A percentile compares a stretch with the other conserved stretches of the same genome.
Conservation (phyloP, 2,797 vertebrate genomes). For the Sebastiscus tertius region DNA sequence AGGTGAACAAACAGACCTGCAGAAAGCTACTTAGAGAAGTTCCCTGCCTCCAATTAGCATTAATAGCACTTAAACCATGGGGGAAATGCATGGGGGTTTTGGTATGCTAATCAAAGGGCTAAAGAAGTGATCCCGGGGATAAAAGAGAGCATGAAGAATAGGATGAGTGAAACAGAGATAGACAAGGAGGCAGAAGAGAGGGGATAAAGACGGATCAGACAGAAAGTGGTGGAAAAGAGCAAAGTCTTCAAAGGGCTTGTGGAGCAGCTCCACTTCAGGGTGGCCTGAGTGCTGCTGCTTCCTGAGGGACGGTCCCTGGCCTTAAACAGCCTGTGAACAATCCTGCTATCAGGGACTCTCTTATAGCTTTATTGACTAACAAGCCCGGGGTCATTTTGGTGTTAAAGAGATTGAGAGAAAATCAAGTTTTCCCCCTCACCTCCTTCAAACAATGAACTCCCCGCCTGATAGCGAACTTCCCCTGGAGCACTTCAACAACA, state of each 20-base stretch:
- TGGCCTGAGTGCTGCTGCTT: constrained; percentile 67
- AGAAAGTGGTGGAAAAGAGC: constrained; percentile 69
- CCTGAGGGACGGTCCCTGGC: constrained; percentile 59
- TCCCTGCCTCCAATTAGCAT: constrained; percentile 79
- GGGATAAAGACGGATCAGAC: constrained; percentile 79
- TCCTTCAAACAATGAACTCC: constrained; percentile 70
- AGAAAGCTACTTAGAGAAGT: constrained; percentile 66
- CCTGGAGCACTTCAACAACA: constrained; percentile 18
- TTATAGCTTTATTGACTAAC: constrained; percentile 75
- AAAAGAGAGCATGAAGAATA: constrained; percentile 79
- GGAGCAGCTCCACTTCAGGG: constrained; percentile 74
- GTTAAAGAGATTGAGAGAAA: constrained; percentile 73
- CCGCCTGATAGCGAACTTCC: constrained; percentile 58
- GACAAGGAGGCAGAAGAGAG: constrained; percentile 72
- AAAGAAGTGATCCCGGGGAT: constrained; percentile 79
- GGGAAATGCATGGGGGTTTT: constrained; percentile 79
- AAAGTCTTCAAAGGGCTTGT: constrained; percentile 73
- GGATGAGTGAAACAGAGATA: constrained; percentile 78
- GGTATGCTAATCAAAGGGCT: constrained; percentile 81
- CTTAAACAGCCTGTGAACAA: constrained; percentile 49
- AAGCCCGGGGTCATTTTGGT: constrained; percentile 65
- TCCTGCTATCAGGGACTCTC: constrained; percentile 54
- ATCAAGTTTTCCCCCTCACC: constrained; percentile 43
- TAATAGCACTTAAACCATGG: constrained; percentile 80
- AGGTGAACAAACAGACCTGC: constrained; percentile 80